A percentile compares a stretch with the other conserved stretches of the same genome.
Conservation (phyloP, 2,888 invertebrate genomes). For the Pinctada fucata region DNA sequence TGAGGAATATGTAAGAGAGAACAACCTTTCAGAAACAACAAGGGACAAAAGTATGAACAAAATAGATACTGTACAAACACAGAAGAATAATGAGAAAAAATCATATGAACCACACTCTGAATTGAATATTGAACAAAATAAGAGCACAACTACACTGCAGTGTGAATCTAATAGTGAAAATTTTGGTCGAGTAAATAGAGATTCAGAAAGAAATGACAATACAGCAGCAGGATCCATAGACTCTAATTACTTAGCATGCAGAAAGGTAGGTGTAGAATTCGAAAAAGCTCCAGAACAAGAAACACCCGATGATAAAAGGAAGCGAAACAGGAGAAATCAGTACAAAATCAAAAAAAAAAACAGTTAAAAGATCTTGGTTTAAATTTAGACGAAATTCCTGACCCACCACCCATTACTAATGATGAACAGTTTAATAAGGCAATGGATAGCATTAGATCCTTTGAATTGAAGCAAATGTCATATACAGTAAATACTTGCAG, state of each 20-base stretch:
- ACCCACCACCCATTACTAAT: slow-evolving; percentile 25
- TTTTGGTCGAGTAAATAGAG: no score
- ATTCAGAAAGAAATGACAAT: no score
- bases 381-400: slow-evolving; percentile 13
- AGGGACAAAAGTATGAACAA: no score
- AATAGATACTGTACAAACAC: no score
- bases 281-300: slow-evolving; percentile 6
- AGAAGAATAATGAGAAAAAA: no score
- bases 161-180: no score
- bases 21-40: no score
- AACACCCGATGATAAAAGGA: neutral
- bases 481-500: slow-evolving; percentile 32
- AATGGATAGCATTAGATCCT: slow-evolving; percentile 39
- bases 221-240: neutral
- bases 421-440: slow-evolving; percentile 27
- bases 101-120: no score
- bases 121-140: no score
- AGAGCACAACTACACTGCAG: no score
- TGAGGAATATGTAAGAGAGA: no score
- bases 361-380: slow-evolving; percentile 6
- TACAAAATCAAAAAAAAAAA: slow-evolving; percentile 18
- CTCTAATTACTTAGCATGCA: neutral
- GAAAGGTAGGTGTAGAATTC: slow-evolving; percentile 24
- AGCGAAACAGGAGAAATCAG: slow-evolving; percentile 9
- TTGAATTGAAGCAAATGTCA: slow-evolving; percentile 46